Evolutionary conservation across 2,888 invertebrate species (phyloP).

Genomic region (Odontocerum albicorne): DNA sequence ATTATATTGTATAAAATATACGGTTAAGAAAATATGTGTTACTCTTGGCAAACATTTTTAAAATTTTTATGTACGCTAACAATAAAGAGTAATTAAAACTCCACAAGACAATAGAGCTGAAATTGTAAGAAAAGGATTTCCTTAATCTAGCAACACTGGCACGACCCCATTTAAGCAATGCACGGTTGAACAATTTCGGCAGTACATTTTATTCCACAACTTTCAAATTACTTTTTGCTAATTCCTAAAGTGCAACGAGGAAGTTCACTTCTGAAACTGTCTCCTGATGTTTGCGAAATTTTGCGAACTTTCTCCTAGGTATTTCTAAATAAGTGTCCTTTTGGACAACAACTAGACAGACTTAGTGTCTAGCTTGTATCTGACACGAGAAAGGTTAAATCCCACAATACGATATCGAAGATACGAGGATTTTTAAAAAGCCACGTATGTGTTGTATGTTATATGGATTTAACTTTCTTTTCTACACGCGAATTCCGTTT

Average conservation of each 20-base stretch:
- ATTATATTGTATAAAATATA: too few species aligned
- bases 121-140: slow-evolving; percentile 9
- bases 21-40: too few species aligned
- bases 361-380: slow-evolving; percentile 11
- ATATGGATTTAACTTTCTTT: too few species aligned
- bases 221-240: slow-evolving; percentile 15
- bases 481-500: too few species aligned
- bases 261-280: slow-evolving; percentile 9
- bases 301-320: too few species aligned
- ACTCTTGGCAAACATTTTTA: slow-evolving; percentile 4
- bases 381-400: not conserved
- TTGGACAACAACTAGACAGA: not conserved
- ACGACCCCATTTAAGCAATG: not conserved
- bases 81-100: slow-evolving; percentile 3
- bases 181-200: too few species aligned
- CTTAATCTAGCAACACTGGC: slow-evolving; percentile 2
- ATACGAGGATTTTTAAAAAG: too few species aligned
- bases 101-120: not conserved
- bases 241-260: slow-evolving; percentile 16
- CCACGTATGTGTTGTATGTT: too few species aligned
- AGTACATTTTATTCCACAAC: slow-evolving; percentile 20
- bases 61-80: not conserved
- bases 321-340: too few species aligned
- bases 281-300: not conserved
- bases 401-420: not conserved